These are phyloP conservation scores for Phalacrocorax pelagicus DNA, from an alignment of 2,113 vertebrate species.

Conservation along the genomic window DNA sequence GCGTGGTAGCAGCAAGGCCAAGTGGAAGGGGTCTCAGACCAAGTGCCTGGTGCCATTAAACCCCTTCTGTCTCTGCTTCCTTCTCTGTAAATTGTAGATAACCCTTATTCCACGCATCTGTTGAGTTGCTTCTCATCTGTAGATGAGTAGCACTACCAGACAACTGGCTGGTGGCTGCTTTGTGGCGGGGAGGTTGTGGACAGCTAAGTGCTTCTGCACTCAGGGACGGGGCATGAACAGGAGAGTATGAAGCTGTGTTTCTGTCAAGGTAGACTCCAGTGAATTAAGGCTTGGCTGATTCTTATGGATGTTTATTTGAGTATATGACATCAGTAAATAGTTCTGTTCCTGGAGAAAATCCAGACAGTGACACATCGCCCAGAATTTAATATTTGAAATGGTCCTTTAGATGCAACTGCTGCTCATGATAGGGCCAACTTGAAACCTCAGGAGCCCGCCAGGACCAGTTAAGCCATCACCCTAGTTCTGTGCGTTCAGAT, in stretches of 20 bases:
- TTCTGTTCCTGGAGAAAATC: not conserved
- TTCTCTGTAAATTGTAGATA: not conserved
- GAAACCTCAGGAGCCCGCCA: not conserved
- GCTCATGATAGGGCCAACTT: not conserved
- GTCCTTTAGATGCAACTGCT: conserved; percentile 16
- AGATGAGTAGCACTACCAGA: not conserved
- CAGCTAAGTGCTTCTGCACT: not conserved
- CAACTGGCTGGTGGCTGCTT: not conserved
- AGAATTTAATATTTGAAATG: conserved; percentile 33
- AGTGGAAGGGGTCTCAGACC: not conserved
- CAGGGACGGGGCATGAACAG: not conserved
- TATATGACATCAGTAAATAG: not conserved
- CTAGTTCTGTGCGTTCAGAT: not conserved
- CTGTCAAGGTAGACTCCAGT: not conserved
- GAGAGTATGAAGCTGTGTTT: not conserved
- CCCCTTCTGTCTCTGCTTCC: not conserved
- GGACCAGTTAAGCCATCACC: not conserved
- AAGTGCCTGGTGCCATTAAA: accelerated
- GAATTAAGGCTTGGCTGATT: not conserved
- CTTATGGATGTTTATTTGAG: conserved; percentile 15
- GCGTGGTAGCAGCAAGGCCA: not conserved
- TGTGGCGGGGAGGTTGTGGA: not conserved
- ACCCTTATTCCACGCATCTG: accelerated
- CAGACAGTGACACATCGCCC: not conserved
- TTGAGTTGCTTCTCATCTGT: not conserved